Evolutionary conservation across 2,888 invertebrate genomes (phyloP), one percentile per base, ranked within the genome.

Genomic region (Alentia gelatinosa): DNA sequence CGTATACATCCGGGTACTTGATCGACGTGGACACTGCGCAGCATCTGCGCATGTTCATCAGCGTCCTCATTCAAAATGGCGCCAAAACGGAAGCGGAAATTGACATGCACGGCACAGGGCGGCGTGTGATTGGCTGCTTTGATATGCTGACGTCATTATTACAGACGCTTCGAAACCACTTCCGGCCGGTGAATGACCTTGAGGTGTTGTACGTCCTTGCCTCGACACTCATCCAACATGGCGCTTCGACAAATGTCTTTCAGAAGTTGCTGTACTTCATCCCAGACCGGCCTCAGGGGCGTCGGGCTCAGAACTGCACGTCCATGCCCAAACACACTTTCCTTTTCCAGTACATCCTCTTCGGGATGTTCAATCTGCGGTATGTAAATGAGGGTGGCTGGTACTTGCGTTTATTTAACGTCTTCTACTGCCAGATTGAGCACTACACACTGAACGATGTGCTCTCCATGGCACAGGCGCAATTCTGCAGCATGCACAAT

Each of bases 311-410:
- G 0, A 35, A 50, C 56, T 39, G 56, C 74, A 40, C 75, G 35
- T 89, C 63, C 37, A 68, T 84, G 40, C 91, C 91, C 35, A 89
- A 40, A 7, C 90, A 91, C 89, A 91, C 74, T n/a, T 90, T 91
- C 68, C 90, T 92, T 47, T 92, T 89, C 91, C 92, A 92, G 83
- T 79, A 89, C 39, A 89, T 91, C n/a, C 89, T 90, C 63, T 91
- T 92, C 88, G 92, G 92, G 0, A 89, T 92, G n/a, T 37, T 91
- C 19, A 91, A 91, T 39, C 90, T 92, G 86, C 74, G 91, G 26
- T 90, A 90, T 39, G 91, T 90, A 86, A 90, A 42, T 15, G 89
- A 83, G 9, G 90, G 89, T 7, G 7, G 15, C 42, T 42, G 47
- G 35, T 92, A 89, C 68, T 12, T 63, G 26, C 56, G 89, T 7